Base-by-base conservation (phyloP, 1,140 invertebrate genomes). In the Heliconius hermathena region DNA sequence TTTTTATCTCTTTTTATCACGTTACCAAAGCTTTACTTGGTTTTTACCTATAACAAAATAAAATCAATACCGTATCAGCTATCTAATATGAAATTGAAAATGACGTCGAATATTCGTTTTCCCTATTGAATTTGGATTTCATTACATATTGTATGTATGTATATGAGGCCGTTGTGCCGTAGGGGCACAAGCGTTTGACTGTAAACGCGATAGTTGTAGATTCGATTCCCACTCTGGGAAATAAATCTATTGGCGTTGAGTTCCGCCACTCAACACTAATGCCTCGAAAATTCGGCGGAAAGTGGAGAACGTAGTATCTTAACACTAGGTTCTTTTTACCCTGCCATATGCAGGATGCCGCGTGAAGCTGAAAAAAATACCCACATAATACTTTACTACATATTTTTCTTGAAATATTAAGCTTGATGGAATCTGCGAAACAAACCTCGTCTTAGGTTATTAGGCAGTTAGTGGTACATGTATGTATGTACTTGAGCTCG, bases 401-500 rank as follows among this genome's bases (percentile, higher is more conserved):
- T 66, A 29, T 16, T 26, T 22, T 66, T 26, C 26, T 66, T 29
- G 60, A 66, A 66, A 66, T 66, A 66, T 22, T 66, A 26, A 66
- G 22, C 26, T n/a, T 26, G 22, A 66, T 16, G 60, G 60, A 41
- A 54, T 38, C 46, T 72, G 74, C 29, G 78, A 71, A 75, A 79
- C 74, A 71, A 71, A 79, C 46, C 66, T 76, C 16, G 66, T 66
- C 38, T 57, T 74, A 76, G 73, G 74, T 77, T 83, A 84, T 81
- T 83, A 81, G 80, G 80, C 76, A 83, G 78, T 81, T 83, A 76
- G 79, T 77, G 76, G 57, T 81, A 78, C 78, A 77, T 80, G 80
- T 83, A 79, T 74, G 60, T 83, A 79, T 29, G 81, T 78, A 72
- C 73, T 80, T 83, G 78, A 78, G 77, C 77, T 77, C 74, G 79